Base-by-base conservation (phyloP, 1,140 invertebrate genomes). In the Xylocopa sonorina region DNA sequence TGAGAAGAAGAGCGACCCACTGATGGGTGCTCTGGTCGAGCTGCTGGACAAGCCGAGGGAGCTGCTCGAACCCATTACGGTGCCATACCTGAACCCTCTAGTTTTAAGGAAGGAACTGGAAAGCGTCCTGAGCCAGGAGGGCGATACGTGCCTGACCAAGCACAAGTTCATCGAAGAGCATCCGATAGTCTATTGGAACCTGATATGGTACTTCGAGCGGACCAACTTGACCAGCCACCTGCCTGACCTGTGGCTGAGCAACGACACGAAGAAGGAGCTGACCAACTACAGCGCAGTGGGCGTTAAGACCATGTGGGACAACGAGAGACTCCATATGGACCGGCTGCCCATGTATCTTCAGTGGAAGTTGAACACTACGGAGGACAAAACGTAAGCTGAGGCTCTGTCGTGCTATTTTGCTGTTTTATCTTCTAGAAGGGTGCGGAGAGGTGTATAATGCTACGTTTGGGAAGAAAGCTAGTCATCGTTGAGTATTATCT, bases 111-210 rank as follows among this genome's bases (percentile, higher is more conserved):
- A 99, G 93, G 98, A 99, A 93, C 93, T 99, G 73, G 99, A 99
- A 93, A 99, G 97, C 89, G 97, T 99, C 83, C 94, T 99, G 82
- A 95, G 96, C 75, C 96, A 96, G 88, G 98, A 99, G 93, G 98
- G 98, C 12, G 98, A 99, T 88, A 91, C 95, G 9, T 97, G 97
- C 89, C 93, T 99, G 18, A 95, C 96, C 0, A 95, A 96, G 83
- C 93, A 96, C 0, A 95, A 95, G 80, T 99, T 99, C 91, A 96
- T 99, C 12, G 97, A 98, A 88, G 97, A 99, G 79, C 98, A 99
- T 95, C 97, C 97, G 0, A 99, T 99, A 78, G 97, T 99, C 29
- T 99, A 98, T 93, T 99, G 98, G 98, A 99, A 99, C 93, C 91
- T 99, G 87, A 96, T 99, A 14, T 99, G 98, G 98, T 97, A 97